These are phyloP conservation scores for Porphyrio hochstetteri DNA, from an alignment of 2,113 vertebrate species.

Conservation along the genomic window DNA sequence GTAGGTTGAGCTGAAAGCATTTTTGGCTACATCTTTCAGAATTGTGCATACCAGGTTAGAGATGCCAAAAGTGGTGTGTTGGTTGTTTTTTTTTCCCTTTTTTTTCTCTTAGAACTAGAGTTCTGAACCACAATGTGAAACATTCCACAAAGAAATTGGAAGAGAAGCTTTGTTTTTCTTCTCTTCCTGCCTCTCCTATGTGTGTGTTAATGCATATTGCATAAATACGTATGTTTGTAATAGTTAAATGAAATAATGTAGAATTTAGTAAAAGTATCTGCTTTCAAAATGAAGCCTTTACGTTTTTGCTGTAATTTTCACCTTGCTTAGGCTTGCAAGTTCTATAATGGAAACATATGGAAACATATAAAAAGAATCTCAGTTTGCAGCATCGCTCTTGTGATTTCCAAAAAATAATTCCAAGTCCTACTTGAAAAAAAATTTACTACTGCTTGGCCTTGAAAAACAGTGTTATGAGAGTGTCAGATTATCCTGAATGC, in stretches of 20 bases:
- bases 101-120: not conserved
- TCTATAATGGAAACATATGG: not conserved
- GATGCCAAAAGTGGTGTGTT: not conserved
- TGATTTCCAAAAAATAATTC: not conserved
- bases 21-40: constrained; percentile 80
- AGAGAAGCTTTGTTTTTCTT: not conserved
- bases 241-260: not conserved
- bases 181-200: not conserved
- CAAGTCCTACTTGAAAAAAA: not conserved
- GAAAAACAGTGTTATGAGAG: not conserved
- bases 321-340: not conserved
- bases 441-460: not conserved
- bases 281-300: not conserved
- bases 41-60: constrained; percentile 79
- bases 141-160: not conserved
- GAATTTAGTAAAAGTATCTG: not conserved
- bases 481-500: not conserved
- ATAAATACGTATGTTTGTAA: not conserved
- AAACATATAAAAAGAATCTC: no score
- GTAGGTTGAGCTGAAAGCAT: constrained; percentile 75
- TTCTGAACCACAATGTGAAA: not conserved
- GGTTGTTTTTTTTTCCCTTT: no score
- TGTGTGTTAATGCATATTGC: not conserved
- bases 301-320: not conserved
- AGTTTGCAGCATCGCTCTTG: not conserved